These are phyloP conservation scores for Panulirus ornatus DNA, from an alignment of 1,140 invertebrate genomes.

Conservation along the genomic window DNA sequence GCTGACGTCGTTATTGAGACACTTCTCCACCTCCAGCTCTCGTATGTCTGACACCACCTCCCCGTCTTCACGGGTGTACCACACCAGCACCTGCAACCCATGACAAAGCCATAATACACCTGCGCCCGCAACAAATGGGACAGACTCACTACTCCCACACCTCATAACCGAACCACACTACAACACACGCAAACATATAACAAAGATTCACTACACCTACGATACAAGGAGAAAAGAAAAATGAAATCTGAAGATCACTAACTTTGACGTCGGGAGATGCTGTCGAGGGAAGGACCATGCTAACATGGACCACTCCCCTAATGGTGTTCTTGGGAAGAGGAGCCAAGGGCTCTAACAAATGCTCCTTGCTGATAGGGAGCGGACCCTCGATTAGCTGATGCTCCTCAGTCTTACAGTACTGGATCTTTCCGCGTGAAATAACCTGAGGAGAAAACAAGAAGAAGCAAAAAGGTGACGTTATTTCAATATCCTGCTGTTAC, in stretches of 20 bases:
- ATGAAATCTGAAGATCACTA: neutral
- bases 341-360: conserved; percentile 29
- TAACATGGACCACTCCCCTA: conserved; percentile 22
- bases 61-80: conserved; percentile 27
- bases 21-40: neutral
- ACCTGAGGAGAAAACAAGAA: conserved; percentile 21
- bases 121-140: too few species aligned
- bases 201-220: too few species aligned
- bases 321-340: neutral
- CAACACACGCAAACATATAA: too few species aligned
- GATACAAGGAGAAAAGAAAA: too few species aligned
- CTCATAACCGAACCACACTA: too few species aligned
- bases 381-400: neutral
- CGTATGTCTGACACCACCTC: too few species aligned
- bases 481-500: too few species aligned
- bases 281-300: conserved; percentile 12
- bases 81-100: conserved; percentile 15
- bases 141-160: too few species aligned
- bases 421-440: conserved; percentile 34
- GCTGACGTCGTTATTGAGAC: neutral
- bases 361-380: neutral
- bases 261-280: conserved; percentile 33
- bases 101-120: too few species aligned
- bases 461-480: too few species aligned
- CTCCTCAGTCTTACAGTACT: neutral